phyloP scores from a whole-genome alignment of 2,797 vertebrate species.

The Tadarida brasiliensis region DNA sequence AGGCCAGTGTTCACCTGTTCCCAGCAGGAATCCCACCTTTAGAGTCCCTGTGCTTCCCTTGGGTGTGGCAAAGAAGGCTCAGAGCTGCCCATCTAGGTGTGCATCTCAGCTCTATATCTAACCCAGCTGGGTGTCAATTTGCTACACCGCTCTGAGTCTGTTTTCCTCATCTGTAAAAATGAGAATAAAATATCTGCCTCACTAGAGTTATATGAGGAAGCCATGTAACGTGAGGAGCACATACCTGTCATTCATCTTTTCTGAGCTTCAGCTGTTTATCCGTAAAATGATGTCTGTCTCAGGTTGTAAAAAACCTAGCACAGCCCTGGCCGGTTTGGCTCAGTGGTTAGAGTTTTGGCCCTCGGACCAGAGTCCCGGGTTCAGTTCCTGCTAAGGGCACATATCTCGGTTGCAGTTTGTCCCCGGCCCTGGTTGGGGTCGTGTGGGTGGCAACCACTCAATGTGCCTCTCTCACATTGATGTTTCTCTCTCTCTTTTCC shows the following conservation, averaged over 20 bases:
- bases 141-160: not conserved
- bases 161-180: not conserved
- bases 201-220: not conserved
- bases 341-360: no score
- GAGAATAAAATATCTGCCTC: not conserved
- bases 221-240: not conserved
- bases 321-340: no score
- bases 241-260: not conserved
- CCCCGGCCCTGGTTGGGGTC: no score
- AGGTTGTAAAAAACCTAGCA: not conserved
- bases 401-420: no score
- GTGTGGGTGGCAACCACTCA: no score
- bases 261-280: not conserved
- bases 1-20: not conserved
- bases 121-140: not conserved
- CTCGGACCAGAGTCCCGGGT: no score
- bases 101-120: not conserved
- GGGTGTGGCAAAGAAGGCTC: not conserved
- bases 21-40: not conserved
- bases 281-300: not conserved
- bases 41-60: not conserved
- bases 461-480: no score
- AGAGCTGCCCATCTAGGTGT: not conserved
- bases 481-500: no score
- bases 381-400: no score